Base-by-base conservation (phyloP, 1,140 invertebrate species). In the Himalopsyche phryganea region DNA sequence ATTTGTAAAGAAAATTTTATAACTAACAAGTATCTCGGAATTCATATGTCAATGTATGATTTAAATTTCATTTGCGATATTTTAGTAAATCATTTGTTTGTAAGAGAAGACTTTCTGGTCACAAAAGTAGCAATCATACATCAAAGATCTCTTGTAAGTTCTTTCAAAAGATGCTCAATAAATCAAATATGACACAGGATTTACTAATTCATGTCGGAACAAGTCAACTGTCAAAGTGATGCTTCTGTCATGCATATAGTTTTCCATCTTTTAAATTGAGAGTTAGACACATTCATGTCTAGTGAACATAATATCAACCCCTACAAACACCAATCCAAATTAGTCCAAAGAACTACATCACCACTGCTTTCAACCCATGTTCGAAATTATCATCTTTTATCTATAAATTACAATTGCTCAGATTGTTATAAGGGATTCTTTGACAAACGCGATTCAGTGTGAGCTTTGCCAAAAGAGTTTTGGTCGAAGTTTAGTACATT, bases 71-170 rank as follows among this genome's bases (percentile, higher is more conserved):
- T 58, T 17, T 58, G 55, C 11, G 47, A 58, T 36, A n/a, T 50
- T 2, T 58, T 11, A 47, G 55, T 9, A 58, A 58, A 44, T 50
- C 55, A 28, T 58, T 58, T 50, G 55, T 58, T 17, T 33, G 18
- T 7, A 58, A 48, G 33, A 48, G 50, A 44, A 32, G 50, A 36
- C 33, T 58, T 14, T 18, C 19, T 3, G 47, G 45, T 15, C 55
- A 58, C 32, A 18, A 41, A 28, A 49, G 28, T 17, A 51, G 41
- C 11, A 50, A 36, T 20, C 55, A 58, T 38, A 33, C 36, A n/a
- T 17, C 17, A 10, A 23, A 58, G 13, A 58, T 50, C 7, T 10
- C 14, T n/a, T 54, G 51, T 38, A 35, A 45, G 32, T 19, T 54
- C 40, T 54, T 40, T 38, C 44, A 54, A n/a, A 54, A 54, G 36